These are phyloP conservation scores for Epinephelus awoara DNA, from an alignment of 2,797 vertebrate genomes.

Conservation along the genomic window DNA sequence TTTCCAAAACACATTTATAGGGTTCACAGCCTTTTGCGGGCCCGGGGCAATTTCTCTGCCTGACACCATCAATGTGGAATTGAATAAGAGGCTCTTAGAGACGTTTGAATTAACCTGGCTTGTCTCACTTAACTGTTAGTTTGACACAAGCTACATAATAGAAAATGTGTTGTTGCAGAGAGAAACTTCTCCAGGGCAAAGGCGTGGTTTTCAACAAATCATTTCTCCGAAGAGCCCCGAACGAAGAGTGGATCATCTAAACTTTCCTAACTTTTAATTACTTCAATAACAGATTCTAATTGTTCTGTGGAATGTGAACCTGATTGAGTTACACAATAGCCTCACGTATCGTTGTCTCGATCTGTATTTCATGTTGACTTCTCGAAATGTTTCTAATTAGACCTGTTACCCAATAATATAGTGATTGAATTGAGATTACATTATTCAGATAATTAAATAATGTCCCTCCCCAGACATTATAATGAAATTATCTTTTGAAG, in stretches of 20 bases:
- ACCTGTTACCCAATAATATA: not conserved
- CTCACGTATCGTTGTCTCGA: not conserved
- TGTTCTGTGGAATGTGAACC: slow-evolving; percentile 35
- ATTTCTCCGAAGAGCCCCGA: not conserved
- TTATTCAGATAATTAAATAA: slow-evolving; percentile 43
- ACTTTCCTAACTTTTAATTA: slow-evolving; percentile 22
- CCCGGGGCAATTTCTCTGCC: slow-evolving; percentile 50
- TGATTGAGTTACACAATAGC: slow-evolving; percentile 6
- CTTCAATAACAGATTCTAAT: slow-evolving; percentile 29
- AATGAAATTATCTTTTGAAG: slow-evolving; percentile 25
- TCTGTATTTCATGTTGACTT: slow-evolving; percentile 46
- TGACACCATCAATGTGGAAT: slow-evolving; percentile 48
- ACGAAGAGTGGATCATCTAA: not conserved
- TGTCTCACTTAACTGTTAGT: slow-evolving; percentile 51
- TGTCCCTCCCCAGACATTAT: slow-evolving; percentile 19
- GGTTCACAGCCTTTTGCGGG: slow-evolving; percentile 54
- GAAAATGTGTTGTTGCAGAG: slow-evolving; percentile 26
- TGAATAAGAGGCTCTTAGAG: slow-evolving; percentile 54
- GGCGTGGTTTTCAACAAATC: slow-evolving; percentile 22
- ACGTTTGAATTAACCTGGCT: slow-evolving; percentile 53
- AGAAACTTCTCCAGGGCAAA: slow-evolving; percentile 29
- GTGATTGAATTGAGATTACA: slow-evolving; percentile 25
- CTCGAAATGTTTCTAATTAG: slow-evolving; percentile 33
- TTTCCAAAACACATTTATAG: slow-evolving; percentile 72
- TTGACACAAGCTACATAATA: slow-evolving; percentile 27